Evolutionary conservation across 92 coral and sea anemone genomes (phyloP), one percentile per base, ranked within the genome.

Genomic region (Parazoanthus swiftii): DNA sequence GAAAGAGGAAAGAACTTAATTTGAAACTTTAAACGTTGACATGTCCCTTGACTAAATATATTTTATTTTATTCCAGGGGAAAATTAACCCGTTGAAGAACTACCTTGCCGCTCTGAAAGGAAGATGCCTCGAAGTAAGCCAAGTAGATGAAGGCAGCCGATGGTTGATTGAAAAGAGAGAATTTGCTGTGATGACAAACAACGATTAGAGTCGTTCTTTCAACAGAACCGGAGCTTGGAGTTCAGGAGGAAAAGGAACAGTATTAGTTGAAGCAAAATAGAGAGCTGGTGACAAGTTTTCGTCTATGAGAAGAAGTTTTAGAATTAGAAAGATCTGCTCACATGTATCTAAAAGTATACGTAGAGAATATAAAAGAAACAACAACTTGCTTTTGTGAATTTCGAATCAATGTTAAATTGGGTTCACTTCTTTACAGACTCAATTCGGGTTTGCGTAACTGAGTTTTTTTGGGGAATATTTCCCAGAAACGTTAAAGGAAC

Each of bases 121-220:
- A 46, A 84, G 87, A 46, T 70, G 77, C 79, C 87, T 84, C 14
- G 87, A 84, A 68, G 48, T 46, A 42, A 46, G 33, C 33, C 33
- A 16, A 4, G 63, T 6, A 42, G 67, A 84, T 6, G n/a, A 21
- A 0, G 79, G 7, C 8, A 9, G 65, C 33, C 48, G 75, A 84
- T 84, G 87, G 87, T 84, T 84, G 78, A 84, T 84, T 18, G 87
- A 84, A 70, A 84, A 71, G 21, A 54, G 87, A 84, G 87, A 84
- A 29, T 84, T 43, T 48, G 29, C 35, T 44, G 87, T 84, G 6
- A 43, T 68, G 8, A 29, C 73, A 80, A 83, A 83, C 59, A 67
- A 63, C 26, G 70, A 70, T 29, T 29, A 70, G 42, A 82, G 29
- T 36, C 43, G 26, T 68, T 68, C 74, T 29, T 68, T 68, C 74